phyloP scores from a whole-genome alignment of 2,888 invertebrate genomes.

The Drosophila atripex region DNA sequence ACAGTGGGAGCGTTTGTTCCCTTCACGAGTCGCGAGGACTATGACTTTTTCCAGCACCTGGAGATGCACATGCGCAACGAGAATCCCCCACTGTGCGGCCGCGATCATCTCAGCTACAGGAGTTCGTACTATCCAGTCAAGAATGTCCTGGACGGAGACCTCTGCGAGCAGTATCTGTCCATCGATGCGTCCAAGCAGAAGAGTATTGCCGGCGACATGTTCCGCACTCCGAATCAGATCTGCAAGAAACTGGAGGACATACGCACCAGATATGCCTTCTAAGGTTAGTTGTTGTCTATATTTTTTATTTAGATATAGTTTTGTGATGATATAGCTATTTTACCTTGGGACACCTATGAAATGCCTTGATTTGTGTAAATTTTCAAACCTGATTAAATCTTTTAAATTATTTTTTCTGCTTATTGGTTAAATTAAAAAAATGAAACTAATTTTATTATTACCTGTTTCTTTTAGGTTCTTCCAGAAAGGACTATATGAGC shows the following conservation, averaged over 20 bases:
- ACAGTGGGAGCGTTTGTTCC: conserved; percentile 96
- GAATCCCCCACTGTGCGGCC: conserved; percentile 96
- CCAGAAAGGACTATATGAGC: background rate
- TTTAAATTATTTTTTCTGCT: background rate
- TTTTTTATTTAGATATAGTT: no score
- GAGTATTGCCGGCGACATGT: conserved; percentile 96
- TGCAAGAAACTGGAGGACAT: conserved; percentile 99
- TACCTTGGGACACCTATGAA: conserved; percentile 84
- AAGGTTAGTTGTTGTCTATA: conserved; percentile 80
- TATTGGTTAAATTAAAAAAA: background rate
- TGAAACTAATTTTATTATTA: no score
- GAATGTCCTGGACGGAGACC: conserved; percentile 99
- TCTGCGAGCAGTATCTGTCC: conserved; percentile 99
- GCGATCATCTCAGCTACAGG: conserved; percentile 98
- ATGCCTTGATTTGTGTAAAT: conserved; percentile 80
- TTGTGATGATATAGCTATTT: conserved; percentile 70
- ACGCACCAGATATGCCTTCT: conserved; percentile 99
- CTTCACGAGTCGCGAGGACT: conserved; percentile 98
- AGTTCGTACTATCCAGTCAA: conserved; percentile 97
- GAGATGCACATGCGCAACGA: conserved; percentile 99
- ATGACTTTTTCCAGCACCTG: conserved; percentile 99
- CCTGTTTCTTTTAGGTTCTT: conserved; percentile 5
- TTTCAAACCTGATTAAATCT: conserved; percentile 5
- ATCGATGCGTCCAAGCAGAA: conserved; percentile 97
- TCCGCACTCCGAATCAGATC: conserved; percentile 97